These are phyloP conservation scores for Chorisops tibialis DNA, from an alignment of 2,888 invertebrate species.

Conservation along the genomic window DNA sequence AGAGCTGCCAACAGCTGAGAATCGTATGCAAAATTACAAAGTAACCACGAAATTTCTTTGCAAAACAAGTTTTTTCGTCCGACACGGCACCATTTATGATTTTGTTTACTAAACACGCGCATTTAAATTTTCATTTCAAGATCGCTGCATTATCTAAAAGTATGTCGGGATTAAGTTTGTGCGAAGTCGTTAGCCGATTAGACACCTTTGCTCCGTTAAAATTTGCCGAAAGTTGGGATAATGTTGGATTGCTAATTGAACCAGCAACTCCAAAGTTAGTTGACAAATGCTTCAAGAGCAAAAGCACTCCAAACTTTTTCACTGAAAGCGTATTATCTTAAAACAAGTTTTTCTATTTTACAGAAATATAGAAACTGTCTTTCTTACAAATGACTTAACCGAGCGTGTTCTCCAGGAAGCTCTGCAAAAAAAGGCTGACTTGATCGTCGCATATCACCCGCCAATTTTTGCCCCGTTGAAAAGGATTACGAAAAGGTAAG, in stretches of 20 bases:
- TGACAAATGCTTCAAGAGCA: no score
- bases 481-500: slow-evolving; percentile 71
- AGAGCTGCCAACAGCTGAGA: no score
- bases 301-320: background rate
- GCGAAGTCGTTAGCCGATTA: slow-evolving; percentile 46
- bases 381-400: slow-evolving; percentile 91
- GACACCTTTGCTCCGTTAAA: slow-evolving; percentile 67
- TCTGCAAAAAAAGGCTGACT: slow-evolving; percentile 60
- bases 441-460: slow-evolving; percentile 95
- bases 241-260: slow-evolving; percentile 87
- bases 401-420: slow-evolving; percentile 84
- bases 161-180: slow-evolving; percentile 1
- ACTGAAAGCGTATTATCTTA: background rate
- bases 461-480: slow-evolving; percentile 86
- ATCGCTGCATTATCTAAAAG: background rate
- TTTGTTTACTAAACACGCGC: background rate
- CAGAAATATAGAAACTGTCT: slow-evolving; percentile 59
- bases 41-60: no score
- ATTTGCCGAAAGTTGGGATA: slow-evolving; percentile 88
- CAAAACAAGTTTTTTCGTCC: background rate
- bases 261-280: slow-evolving; percentile 60
- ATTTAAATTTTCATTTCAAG: no score
- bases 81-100: background rate
- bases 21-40: no score
- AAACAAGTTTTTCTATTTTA: slow-evolving; percentile 38